Conservation (phyloP, 2,888 invertebrate genomes). For the Zaprionus obscuricornis region DNA sequence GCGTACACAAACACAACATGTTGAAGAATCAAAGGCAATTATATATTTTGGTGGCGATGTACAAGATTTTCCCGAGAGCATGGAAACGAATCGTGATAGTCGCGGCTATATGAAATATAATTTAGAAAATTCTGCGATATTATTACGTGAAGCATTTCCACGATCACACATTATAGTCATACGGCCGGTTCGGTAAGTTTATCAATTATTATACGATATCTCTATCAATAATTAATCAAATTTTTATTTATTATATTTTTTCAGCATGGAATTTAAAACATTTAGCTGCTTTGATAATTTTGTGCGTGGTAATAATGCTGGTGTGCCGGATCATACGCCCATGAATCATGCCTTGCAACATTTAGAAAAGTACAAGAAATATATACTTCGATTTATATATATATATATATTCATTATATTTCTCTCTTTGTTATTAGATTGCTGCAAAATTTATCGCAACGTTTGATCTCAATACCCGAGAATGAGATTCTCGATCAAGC, state of each 20-base stretch:
- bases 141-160: slow-evolving; percentile 89
- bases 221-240: not conserved
- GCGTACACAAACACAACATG: slow-evolving; percentile 82
- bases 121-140: slow-evolving; percentile 89
- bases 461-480: slow-evolving; percentile 85
- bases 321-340: slow-evolving; percentile 91
- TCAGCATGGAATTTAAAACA: slow-evolving; percentile 91
- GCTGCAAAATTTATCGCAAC: slow-evolving; percentile 85
- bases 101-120: slow-evolving; percentile 91
- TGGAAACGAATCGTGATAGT: slow-evolving; percentile 90
- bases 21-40: slow-evolving; percentile 85
- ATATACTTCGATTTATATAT: not conserved
- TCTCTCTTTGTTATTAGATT: slow-evolving; percentile 84
- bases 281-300: slow-evolving; percentile 96
- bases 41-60: slow-evolving; percentile 94
- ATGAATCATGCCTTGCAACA: slow-evolving; percentile 90
- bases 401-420: too few relatives aligned
- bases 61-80: slow-evolving; percentile 94
- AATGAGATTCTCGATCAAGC: slow-evolving; percentile 85
- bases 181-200: slow-evolving; percentile 88
- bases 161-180: slow-evolving; percentile 89
- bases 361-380: slow-evolving; percentile 86
- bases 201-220: not conserved
- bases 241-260: slow-evolving; percentile 43
- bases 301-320: slow-evolving; percentile 90